Evolutionary conservation across 2,888 invertebrate genomes (phyloP).

Genomic region (Euphydryas editha): DNA sequence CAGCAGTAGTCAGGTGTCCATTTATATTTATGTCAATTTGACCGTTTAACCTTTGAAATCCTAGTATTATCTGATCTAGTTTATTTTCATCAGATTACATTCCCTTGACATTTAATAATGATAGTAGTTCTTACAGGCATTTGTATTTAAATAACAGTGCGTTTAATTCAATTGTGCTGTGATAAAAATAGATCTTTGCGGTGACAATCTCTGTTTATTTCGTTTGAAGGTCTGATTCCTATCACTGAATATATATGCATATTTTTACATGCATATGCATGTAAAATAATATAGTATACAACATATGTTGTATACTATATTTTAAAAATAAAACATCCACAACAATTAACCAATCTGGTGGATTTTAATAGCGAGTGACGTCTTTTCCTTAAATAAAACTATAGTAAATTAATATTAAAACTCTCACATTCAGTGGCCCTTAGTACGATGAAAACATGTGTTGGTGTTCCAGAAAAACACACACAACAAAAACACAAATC

Average conservation of each 20-base stretch:
- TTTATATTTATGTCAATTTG: conserved; percentile 9
- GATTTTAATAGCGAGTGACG: too few species aligned
- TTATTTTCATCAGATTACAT: conserved; percentile 33
- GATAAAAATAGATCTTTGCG: neutral
- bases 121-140: conserved; percentile 20
- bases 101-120: conserved; percentile 37
- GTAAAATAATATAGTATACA: too few species aligned
- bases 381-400: too few species aligned
- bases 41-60: conserved; percentile 28
- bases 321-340: too few species aligned
- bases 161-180: conserved; percentile 6
- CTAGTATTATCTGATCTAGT: conserved; percentile 27
- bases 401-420: too few species aligned
- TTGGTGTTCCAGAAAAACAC: too few species aligned
- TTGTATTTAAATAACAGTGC: conserved; percentile 24
- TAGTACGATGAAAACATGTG: too few species aligned
- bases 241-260: neutral
- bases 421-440: too few species aligned
- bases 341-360: too few species aligned
- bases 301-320: too few species aligned
- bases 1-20: conserved; percentile 13
- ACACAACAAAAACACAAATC: too few species aligned
- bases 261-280: too few species aligned
- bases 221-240: neutral
- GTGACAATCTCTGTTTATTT: neutral